These are phyloP conservation scores for Lithophane ornitopus DNA, from an alignment of 2,888 invertebrate species.

Conservation along the genomic window DNA sequence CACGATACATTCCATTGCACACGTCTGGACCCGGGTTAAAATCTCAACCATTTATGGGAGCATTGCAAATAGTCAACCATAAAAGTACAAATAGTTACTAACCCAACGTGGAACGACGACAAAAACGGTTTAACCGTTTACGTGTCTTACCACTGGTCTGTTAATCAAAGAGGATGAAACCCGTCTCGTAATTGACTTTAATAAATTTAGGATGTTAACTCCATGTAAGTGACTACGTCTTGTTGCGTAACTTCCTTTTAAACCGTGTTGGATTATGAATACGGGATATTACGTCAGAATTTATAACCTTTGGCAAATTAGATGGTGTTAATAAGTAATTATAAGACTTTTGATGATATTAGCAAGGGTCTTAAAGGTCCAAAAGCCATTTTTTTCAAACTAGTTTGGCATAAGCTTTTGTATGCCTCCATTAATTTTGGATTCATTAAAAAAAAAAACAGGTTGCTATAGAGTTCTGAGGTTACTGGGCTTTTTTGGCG, in stretches of 20 bases:
- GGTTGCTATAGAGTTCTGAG: no score
- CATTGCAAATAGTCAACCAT: conserved; percentile 15
- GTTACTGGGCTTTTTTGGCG: no score
- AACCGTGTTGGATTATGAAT: conserved; percentile 18
- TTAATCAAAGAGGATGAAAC: conserved; percentile 44
- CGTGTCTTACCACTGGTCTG: conserved; percentile 10
- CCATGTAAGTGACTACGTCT: conserved; percentile 23
- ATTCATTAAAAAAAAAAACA: no score
- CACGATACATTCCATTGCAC: no score
- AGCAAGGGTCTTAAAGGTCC: no score
- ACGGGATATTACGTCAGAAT: conserved; percentile 55
- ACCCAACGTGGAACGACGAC: background rate
- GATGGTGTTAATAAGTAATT: conserved; percentile 27
- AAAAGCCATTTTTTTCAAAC: no score
- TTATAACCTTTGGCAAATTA: conserved; percentile 34
- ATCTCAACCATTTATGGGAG: conserved; percentile 3
- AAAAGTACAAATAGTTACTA: conserved; percentile 13
- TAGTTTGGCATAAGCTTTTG: no score
- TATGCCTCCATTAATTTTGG: no score
- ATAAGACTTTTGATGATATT: background rate
- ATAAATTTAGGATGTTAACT: conserved; percentile 58
- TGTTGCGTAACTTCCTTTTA: conserved; percentile 47
- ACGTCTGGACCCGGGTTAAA: no score
- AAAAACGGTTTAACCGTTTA: conserved; percentile 14
- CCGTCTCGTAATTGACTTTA: conserved; percentile 51